Percentiles rank a stretch among this genome's conserved stretches.
These are phyloP conservation scores for Ptychadena robeensis DNA, from an alignment of 2,797 vertebrate species.

Conservation along the genomic window DNA sequence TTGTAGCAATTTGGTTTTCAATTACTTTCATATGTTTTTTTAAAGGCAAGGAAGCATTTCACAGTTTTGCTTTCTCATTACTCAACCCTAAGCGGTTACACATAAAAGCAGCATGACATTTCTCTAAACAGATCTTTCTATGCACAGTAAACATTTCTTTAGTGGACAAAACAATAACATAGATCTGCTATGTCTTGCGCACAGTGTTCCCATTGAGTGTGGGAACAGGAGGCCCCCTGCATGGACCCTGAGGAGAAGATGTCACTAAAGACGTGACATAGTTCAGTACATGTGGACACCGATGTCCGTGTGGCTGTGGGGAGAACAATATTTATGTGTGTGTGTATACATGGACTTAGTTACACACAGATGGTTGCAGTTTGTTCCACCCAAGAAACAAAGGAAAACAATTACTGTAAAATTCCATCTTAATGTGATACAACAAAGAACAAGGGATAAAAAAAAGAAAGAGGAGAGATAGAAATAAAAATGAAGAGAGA, in stretches of 20 bases:
- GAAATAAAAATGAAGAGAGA: not conserved
- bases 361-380: slow-evolving; percentile 21
- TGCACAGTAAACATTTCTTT: not conserved
- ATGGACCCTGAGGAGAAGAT: not conserved
- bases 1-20: not conserved
- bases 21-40: not conserved
- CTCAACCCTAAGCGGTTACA: not conserved
- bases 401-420: not conserved
- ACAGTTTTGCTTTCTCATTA: not conserved
- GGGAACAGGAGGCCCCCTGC: not conserved
- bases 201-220: not conserved
- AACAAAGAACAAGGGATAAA: not conserved
- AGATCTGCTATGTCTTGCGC: not conserved
- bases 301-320: not conserved
- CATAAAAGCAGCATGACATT: not conserved
- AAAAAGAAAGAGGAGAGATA: not conserved
- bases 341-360: not conserved
- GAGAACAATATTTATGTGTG: slow-evolving; percentile 21
- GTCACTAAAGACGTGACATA: not conserved
- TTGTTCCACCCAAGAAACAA: not conserved
- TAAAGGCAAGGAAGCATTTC: not conserved
- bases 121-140: not conserved
- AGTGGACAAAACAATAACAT: not conserved
- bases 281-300: slow-evolving; percentile 2
- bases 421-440: not conserved